A percentile compares a stretch with the other conserved stretches of the same genome.
Evolutionary conservation across 2,797 vertebrate genomes (phyloP).

Genomic region (Myotis daubentonii): DNA sequence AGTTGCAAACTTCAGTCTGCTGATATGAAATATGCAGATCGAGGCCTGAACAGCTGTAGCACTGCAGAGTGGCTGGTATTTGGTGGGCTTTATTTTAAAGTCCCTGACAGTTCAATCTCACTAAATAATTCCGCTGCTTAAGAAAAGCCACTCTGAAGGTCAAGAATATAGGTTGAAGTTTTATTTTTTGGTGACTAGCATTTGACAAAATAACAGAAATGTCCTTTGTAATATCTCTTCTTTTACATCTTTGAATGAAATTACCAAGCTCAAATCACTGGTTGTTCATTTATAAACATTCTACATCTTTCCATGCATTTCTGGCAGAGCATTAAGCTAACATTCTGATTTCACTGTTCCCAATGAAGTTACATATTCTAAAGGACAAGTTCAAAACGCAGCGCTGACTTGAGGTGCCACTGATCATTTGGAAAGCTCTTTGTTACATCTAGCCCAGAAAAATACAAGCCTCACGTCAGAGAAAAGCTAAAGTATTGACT

Average conservation of each 20-base stretch:
- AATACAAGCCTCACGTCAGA: constrained; percentile 65
- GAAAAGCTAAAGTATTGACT: constrained; percentile 73
- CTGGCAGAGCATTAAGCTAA: constrained; percentile 34
- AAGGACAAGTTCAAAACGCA: constrained; percentile 71
- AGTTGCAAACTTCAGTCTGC: constrained; percentile 30
- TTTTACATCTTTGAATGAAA: constrained; percentile 67
- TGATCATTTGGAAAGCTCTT: constrained; percentile 73
- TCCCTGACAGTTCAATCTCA: constrained; percentile 63
- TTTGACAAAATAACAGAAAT: constrained; percentile 35
- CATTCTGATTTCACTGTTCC: constrained; percentile 17
- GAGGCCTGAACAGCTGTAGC: constrained; percentile 45
- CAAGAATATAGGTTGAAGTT: constrained; percentile 68
- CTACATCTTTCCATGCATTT: not conserved
- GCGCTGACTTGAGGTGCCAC: constrained; percentile 69
- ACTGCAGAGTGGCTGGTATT: constrained; percentile 54
- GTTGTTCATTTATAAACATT: constrained; percentile 66
- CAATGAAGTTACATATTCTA: constrained; percentile 61
- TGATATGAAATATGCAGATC: constrained; percentile 64
- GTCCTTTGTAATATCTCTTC: constrained; percentile 19
- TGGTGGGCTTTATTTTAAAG: constrained; percentile 76
- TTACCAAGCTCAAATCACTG: constrained; percentile 1
- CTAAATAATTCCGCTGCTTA: constrained; percentile 78
- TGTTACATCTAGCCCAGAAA: constrained; percentile 69
- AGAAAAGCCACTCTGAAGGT: constrained; percentile 71
- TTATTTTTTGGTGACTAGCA: constrained; percentile 57